A percentile compares a stretch with the other conserved stretches of the same genome.
phyloP scores from a whole-genome alignment of 2,888 invertebrate genomes.

The Phyto melanocephala region DNA sequence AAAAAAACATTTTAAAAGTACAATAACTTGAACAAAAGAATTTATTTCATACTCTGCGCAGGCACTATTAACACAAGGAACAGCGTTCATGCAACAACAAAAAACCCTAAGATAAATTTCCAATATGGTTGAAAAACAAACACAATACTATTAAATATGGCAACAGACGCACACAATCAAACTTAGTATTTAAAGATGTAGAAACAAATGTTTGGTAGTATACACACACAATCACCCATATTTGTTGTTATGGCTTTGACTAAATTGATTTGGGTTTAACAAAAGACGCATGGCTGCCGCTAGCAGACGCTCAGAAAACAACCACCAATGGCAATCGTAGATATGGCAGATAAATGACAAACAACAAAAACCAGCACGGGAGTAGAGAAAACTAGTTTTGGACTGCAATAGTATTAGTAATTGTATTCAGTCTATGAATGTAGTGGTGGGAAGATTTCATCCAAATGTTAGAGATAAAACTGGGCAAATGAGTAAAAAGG shows the following conservation, averaged over 20 bases:
- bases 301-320: conserved; percentile 18
- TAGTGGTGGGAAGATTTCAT: conserved; percentile 19
- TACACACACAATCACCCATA: conserved; percentile 11
- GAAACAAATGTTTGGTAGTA: not conserved
- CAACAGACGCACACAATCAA: not conserved
- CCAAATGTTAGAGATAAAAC: not conserved
- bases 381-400: conserved; percentile 21
- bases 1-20: conserved; percentile 9
- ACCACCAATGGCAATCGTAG: conserved; percentile 56
- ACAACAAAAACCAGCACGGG: not conserved
- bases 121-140: conserved; percentile 60
- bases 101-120: conserved; percentile 38
- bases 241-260: conserved; percentile 1
- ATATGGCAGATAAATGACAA: conserved; percentile 44
- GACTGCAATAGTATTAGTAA: conserved; percentile 22
- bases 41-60: conserved; percentile 36
- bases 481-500: conserved; percentile 1
- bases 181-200: not conserved
- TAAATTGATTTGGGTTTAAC: not conserved
- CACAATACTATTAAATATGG: not conserved
- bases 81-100: not conserved
- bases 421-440: not conserved
- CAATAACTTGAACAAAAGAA: not conserved
- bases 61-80: not conserved
- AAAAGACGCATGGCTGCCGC: conserved; percentile 60